Percentiles rank a stretch among this genome's conserved stretches.
These are phyloP conservation scores for Drosophila tristis DNA, from an alignment of 1,140 invertebrate genomes.

Conservation along the genomic window DNA sequence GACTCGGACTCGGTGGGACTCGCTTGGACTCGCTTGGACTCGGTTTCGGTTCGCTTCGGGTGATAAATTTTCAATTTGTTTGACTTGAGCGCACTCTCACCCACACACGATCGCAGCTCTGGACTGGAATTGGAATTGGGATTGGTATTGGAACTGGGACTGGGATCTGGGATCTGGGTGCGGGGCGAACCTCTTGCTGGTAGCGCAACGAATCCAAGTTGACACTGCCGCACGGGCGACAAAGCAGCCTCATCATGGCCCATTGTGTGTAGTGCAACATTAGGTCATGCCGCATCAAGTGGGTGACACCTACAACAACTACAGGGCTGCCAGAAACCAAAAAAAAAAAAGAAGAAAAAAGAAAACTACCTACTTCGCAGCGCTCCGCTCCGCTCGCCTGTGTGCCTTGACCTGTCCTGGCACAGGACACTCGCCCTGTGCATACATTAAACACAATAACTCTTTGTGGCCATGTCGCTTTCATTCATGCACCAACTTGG, in stretches of 20 bases:
- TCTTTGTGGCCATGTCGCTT: conserved; percentile 51
- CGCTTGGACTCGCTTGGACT: neutral
- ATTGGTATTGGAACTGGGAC: neutral
- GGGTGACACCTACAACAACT: conserved; percentile 24
- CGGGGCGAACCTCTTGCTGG: conserved; percentile 36
- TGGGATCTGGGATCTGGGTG: too few species aligned
- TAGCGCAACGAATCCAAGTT: conserved; percentile 69
- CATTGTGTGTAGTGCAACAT: conserved; percentile 80
- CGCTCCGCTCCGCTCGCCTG: conserved; percentile 7
- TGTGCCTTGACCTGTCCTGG: conserved; percentile 14
- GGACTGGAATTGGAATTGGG: neutral
- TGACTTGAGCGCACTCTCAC: conserved; percentile 66
- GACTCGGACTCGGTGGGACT: too few species aligned
- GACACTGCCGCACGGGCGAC: conserved; percentile 64
- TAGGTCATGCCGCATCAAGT: conserved; percentile 73
- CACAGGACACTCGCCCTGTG: conserved; percentile 17
- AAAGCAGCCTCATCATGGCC: conserved; percentile 57
- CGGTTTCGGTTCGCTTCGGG: conserved; percentile 42
- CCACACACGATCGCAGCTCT: conserved; percentile 27
- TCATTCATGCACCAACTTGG: conserved; percentile 60
- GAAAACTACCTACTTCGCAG: conserved; percentile 10
- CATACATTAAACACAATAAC: conserved; percentile 78
- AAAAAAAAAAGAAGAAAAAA: too few species aligned
- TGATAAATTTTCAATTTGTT: conserved; percentile 82
- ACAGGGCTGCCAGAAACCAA: too few species aligned